A percentile compares a stretch with the other conserved stretches of the same genome.
Conservation (phyloP, 2,797 vertebrate genomes). For the Rhynchonycteris naso region DNA sequence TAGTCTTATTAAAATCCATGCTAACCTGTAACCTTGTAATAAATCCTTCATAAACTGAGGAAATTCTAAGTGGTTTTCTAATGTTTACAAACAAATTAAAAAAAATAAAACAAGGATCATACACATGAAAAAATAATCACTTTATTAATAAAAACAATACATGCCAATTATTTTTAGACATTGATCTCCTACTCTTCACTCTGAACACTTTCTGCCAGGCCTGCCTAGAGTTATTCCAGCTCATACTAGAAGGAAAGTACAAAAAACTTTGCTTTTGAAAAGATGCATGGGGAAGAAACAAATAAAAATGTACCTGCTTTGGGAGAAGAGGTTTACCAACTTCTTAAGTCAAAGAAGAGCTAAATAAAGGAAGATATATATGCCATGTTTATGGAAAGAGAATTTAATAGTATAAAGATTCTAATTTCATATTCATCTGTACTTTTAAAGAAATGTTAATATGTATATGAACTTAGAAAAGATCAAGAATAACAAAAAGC, state of each 20-base stretch:
- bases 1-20: neutral
- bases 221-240: neutral
- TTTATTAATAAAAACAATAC: neutral
- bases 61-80: neutral
- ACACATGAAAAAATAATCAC: neutral
- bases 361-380: neutral
- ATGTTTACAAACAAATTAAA: neutral
- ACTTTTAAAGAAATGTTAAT: neutral
- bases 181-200: neutral
- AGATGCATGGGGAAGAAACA: neutral
- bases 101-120: neutral
- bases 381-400: neutral
- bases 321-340: neutral
- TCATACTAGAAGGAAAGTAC: neutral
- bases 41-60: neutral
- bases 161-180: neutral
- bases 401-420: neutral
- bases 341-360: neutral
- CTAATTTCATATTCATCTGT: neutral
- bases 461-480: neutral
- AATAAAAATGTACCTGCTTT: neutral
- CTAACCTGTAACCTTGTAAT: neutral
- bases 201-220: neutral
- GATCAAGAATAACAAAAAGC: rapidly evolving
- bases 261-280: neutral